Conservation (phyloP, 2,113 vertebrate species). For the Capreolus pygargus region DNA sequence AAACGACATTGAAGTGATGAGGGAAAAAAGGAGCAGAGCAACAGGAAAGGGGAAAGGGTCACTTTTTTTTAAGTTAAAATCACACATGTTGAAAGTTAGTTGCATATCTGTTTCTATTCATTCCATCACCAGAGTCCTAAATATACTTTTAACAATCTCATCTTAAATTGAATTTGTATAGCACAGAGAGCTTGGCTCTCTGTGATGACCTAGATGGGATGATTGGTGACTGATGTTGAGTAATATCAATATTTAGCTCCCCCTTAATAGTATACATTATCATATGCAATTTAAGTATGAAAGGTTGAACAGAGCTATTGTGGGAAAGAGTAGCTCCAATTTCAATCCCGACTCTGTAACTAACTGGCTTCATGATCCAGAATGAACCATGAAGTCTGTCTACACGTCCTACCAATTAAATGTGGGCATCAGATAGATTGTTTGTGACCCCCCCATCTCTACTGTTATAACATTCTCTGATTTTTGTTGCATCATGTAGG, state of each 20-base stretch:
- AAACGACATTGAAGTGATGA: background rate
- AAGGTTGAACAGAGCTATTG: background rate
- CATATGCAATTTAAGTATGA: background rate
- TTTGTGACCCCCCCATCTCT: background rate
- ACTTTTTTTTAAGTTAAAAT: background rate
- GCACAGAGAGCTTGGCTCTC: background rate
- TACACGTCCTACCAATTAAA: background rate
- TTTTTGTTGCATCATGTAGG: conserved; percentile 6
- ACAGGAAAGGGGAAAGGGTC: background rate
- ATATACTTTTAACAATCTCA: background rate
- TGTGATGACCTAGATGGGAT: background rate
- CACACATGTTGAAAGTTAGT: background rate
- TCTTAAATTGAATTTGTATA: background rate
- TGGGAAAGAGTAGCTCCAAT: background rate
- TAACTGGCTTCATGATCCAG: background rate
- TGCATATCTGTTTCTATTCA: background rate
- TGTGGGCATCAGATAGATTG: background rate
- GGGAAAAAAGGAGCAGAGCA: background rate
- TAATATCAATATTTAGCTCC: background rate
- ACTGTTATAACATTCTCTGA: background rate
- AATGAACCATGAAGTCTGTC: background rate
- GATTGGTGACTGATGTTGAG: background rate
- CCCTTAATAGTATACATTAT: background rate
- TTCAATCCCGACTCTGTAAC: background rate
- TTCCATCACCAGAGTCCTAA: background rate